A percentile compares a stretch with the other conserved stretches of the same genome.
These are phyloP conservation scores for Spialia ferax DNA, from an alignment of 2,888 invertebrate genomes.

Conservation along the genomic window DNA sequence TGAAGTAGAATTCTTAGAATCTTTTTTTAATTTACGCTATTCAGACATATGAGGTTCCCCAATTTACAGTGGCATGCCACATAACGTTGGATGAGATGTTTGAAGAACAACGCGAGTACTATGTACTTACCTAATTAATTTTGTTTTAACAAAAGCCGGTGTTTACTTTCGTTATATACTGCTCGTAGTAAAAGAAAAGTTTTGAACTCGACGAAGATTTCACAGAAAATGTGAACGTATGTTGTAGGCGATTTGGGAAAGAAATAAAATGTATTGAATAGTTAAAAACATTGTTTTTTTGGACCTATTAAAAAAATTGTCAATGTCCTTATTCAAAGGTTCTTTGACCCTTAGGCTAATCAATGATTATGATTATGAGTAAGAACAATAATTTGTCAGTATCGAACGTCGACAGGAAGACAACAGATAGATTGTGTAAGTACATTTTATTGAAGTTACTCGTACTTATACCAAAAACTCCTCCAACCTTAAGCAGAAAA, in stretches of 20 bases:
- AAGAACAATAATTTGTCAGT: no score
- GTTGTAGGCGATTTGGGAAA: slow-evolving; percentile 17
- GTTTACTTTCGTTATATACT: slow-evolving; percentile 52
- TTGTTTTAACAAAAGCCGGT: slow-evolving; percentile 52
- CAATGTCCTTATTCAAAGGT: no score
- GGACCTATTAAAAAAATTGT: no score
- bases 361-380: background rate
- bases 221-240: slow-evolving; percentile 46
- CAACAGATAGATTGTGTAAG: no score
- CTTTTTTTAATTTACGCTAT: background rate
- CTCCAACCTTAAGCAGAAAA: no score
- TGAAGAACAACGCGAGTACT: background rate
- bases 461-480: no score
- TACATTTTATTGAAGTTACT: no score
- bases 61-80: background rate
- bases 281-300: no score
- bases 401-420: no score
- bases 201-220: slow-evolving; percentile 54
- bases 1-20: no score
- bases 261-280: background rate
- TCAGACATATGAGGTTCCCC: background rate
- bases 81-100: background rate
- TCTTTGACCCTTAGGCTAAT: background rate
- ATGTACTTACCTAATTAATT: slow-evolving; percentile 54
- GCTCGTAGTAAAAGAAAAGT: slow-evolving; percentile 55